Evolutionary conservation across 2,888 invertebrate species (phyloP).

Genomic region (Cyclophora albipunctata): DNA sequence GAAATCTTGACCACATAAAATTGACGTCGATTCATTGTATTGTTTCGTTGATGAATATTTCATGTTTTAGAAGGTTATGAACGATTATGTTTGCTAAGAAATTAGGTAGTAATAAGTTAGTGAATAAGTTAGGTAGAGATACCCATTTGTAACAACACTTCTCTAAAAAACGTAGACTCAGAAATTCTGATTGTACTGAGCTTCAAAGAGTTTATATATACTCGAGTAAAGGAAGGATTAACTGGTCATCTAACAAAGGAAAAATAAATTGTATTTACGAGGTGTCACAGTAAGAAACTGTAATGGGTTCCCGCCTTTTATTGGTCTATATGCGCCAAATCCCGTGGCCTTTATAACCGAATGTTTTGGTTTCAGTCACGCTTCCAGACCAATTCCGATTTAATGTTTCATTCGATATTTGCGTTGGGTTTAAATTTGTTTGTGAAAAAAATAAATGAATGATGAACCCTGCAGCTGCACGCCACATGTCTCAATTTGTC

Average conservation of each 20-base stretch:
- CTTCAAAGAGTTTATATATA: no score
- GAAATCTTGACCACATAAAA: slow-evolving; percentile 9
- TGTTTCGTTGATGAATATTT: slow-evolving; percentile 15
- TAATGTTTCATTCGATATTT: slow-evolving; percentile 15
- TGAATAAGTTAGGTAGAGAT: no score
- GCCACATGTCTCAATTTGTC: slow-evolving; percentile 63
- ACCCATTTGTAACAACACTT: no score
- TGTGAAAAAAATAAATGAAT: slow-evolving; percentile 24
- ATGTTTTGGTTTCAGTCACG: slow-evolving; percentile 65
- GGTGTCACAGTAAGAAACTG: slow-evolving; percentile 41
- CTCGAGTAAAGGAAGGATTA: no score
- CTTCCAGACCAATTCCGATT: slow-evolving; percentile 25
- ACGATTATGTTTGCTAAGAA: no score
- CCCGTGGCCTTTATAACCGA: slow-evolving; percentile 41
- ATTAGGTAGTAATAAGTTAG: no score
- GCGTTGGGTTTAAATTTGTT: slow-evolving; percentile 13
- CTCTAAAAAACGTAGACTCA: no score
- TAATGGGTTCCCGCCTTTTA: slow-evolving; percentile 39
- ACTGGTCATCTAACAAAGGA: slow-evolving; percentile 3
- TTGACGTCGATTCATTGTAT: not conserved
- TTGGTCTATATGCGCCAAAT: slow-evolving; percentile 47
- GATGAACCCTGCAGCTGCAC: slow-evolving; percentile 52
- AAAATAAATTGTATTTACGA: slow-evolving; percentile 37
- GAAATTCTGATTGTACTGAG: no score
- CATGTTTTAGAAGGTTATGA: no score